Evolutionary conservation across 2,113 vertebrate species (phyloP).

Genomic region (Syngnathoides biaculeatus): DNA sequence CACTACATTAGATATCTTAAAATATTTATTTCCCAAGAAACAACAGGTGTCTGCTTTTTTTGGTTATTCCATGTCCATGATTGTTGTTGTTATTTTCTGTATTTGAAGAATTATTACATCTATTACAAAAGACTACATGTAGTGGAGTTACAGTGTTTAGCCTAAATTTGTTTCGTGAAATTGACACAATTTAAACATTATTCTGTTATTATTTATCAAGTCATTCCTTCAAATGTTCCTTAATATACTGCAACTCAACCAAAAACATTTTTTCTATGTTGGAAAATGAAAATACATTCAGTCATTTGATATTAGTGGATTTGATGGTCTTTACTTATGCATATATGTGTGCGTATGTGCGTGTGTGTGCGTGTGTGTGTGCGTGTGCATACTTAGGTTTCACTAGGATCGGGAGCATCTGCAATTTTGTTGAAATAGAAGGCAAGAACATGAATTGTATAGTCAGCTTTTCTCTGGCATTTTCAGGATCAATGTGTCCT

Average conservation of each 20-base stretch:
- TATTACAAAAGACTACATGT: too few species aligned
- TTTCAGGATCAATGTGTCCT: neutral
- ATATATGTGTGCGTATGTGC: too few species aligned
- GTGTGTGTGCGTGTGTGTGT: too few species aligned
- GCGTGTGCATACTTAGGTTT: neutral
- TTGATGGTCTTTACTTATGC: neutral
- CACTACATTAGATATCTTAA: neutral
- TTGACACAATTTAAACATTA: too few species aligned
- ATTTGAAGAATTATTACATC: too few species aligned
- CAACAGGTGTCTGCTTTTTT: neutral
- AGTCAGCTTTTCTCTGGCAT: neutral
- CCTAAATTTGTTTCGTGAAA: too few species aligned
- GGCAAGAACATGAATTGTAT: neutral
- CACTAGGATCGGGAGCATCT: neutral
- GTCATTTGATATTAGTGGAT: neutral
- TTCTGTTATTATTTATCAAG: too few species aligned
- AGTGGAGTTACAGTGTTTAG: too few species aligned
- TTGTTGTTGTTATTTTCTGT: too few species aligned
- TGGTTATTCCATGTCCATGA: too few species aligned
- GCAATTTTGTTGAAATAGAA: neutral
- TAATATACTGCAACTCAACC: too few species aligned
- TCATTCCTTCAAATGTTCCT: too few species aligned
- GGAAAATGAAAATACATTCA: neutral
- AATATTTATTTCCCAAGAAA: neutral
- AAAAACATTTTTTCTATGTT: neutral